Base-by-base conservation (phyloP, 2,888 invertebrate genomes). In the Cephonodes hylas region DNA sequence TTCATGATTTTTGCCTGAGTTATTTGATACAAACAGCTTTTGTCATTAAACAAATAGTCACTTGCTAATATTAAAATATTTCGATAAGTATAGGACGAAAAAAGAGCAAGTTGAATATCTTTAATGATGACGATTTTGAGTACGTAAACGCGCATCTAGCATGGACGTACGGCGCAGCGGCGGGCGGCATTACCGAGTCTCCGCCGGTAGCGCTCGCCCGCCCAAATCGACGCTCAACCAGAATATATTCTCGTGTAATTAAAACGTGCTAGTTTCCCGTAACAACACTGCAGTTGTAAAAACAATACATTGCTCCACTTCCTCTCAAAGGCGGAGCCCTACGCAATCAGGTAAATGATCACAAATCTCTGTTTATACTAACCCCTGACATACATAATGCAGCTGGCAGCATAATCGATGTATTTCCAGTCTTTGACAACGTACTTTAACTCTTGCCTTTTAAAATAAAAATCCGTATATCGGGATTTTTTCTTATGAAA, bases 181-280 rank as follows among this genome's bases (percentile, higher is more conserved):
- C 69, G 71, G 68, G 74, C 80, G 79, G 71, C 84, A 83, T 73
- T 79, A 70, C 71, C 71, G 73, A 72, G 68, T 71, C 72, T 73
- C 75, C 73, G 71, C 72, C 81, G 79, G 79, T 79, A 76, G 71
- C 64, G 72, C 70, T 65, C 76, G 70, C 79, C 70, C 78, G 75
- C 64, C 58, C 60, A 61, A 45, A 42, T 42, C 44, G 44, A 44
- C 63, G 64, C 58, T 61, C 60, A 42, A 44, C 58, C 27, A 48
- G 6, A 48, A 18, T 53, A 53, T 27, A 44, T 44, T 44, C 7
- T 20, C 20, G 44, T 15, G 20, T 10, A 53, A 18, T 53, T 7
- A 15, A 27, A 48, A n/a, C 48, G 48, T 48, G 15, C 18, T 53
- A 31, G 31, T 53, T 31, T 25, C n/a, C 46, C n/a, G 13, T 46